phyloP scores from a whole-genome alignment of 2,113 vertebrate species.

The Psittacula cyanocephala region DNA sequence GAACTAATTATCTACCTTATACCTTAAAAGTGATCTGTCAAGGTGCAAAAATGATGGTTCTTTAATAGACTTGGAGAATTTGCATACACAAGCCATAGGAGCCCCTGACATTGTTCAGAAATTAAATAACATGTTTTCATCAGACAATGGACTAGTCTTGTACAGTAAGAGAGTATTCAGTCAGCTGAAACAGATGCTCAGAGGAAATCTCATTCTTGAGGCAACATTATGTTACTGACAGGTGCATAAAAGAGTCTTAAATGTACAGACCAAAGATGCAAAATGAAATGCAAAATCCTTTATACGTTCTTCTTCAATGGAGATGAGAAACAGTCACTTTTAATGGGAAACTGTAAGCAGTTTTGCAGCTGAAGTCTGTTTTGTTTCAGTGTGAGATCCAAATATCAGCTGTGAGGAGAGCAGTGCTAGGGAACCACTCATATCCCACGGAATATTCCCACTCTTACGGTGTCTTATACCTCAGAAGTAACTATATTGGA shows the following conservation, averaged over 20 bases:
- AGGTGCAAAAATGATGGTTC: not conserved
- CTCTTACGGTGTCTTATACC: not conserved
- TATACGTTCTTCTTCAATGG: not conserved
- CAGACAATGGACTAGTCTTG: not conserved
- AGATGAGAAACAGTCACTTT: not conserved
- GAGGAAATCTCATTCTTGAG: slow-evolving; percentile 11
- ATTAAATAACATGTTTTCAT: slow-evolving; percentile 26
- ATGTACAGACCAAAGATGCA: not conserved
- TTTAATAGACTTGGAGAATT: not conserved
- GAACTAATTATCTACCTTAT: not conserved
- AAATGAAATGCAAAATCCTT: not conserved
- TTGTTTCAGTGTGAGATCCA: not conserved
- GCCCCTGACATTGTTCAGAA: slow-evolving; percentile 29
- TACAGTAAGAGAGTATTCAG: slow-evolving; percentile 19
- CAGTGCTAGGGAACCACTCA: not conserved
- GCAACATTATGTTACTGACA: not conserved
- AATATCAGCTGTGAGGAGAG: not conserved
- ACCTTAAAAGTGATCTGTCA: not conserved
- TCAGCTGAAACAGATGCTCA: slow-evolving; percentile 29
- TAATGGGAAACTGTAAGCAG: not conserved
- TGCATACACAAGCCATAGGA: not conserved
- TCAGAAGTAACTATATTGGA: not conserved
- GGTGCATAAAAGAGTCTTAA: not conserved
- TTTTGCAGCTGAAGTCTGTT: not conserved
- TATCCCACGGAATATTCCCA: not conserved